Conservation (phyloP, 2,113 vertebrate species). For the Crocuta crocuta region DNA sequence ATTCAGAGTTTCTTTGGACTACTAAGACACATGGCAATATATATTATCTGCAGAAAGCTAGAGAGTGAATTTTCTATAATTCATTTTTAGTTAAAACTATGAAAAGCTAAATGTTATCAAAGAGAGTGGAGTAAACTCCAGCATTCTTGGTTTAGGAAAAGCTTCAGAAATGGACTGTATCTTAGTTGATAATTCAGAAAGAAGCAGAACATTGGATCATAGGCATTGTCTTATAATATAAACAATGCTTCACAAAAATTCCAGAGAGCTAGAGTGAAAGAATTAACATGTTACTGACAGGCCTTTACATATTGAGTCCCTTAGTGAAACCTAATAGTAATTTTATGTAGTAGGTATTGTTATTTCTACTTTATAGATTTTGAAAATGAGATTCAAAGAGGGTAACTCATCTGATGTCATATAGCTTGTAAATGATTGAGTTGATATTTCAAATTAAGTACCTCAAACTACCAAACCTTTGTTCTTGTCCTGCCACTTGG, state of each 20-base stretch:
- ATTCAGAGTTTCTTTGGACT: not conserved
- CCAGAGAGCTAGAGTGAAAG: not conserved
- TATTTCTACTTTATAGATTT: not conserved
- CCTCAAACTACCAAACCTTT: not conserved
- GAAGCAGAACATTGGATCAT: not conserved
- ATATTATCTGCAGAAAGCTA: not conserved
- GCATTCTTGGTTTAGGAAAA: not conserved
- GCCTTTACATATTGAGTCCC: not conserved
- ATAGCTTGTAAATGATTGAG: not conserved
- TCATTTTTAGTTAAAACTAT: constrained; percentile 29
- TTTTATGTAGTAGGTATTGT: not conserved
- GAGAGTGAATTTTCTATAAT: not conserved
- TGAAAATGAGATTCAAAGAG: not conserved
- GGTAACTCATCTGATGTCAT: not conserved
- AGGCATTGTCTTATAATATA: not conserved
- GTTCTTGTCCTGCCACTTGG: not conserved
- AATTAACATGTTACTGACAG: not conserved
- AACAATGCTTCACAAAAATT: not conserved
- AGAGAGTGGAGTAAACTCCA: not conserved
- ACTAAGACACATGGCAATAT: not conserved
- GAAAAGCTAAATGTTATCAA: not conserved
- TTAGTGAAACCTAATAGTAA: not conserved
- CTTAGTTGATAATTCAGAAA: not conserved
- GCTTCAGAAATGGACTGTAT: not conserved
- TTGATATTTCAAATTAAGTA: not conserved